Evolutionary conservation across 2,888 invertebrate genomes (phyloP).

Genomic region (Drosophila demipolita): DNA sequence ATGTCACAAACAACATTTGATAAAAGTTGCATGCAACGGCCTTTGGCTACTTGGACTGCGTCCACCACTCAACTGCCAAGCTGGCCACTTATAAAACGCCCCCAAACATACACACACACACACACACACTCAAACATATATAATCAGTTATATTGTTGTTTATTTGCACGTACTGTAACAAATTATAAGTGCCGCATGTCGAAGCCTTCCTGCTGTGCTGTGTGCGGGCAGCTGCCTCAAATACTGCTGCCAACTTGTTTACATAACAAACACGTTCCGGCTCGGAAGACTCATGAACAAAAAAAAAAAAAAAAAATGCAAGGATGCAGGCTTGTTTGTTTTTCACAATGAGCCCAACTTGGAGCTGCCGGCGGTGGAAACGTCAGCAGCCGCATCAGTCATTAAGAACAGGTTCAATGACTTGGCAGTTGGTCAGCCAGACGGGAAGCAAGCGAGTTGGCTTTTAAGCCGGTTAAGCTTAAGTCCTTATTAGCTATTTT

Average conservation of each 20-base stretch:
- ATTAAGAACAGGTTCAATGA: slow-evolving; percentile 54
- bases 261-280: slow-evolving; percentile 72
- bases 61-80: slow-evolving; percentile 33
- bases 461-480: neutral
- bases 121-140: slow-evolving; percentile 7
- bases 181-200: slow-evolving; percentile 76
- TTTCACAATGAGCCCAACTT: slow-evolving; percentile 51
- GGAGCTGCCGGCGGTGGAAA: slow-evolving; percentile 11
- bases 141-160: slow-evolving; percentile 55
- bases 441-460: slow-evolving; percentile 11
- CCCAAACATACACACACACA: slow-evolving; percentile 1
- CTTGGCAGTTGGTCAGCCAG: slow-evolving; percentile 44
- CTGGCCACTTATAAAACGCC: slow-evolving; percentile 18
- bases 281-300: slow-evolving; percentile 13
- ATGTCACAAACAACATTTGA: slow-evolving; percentile 75
- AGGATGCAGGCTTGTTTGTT: slow-evolving; percentile 30
- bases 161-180: slow-evolving; percentile 71
- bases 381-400: neutral
- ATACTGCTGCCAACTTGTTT: slow-evolving; percentile 67
- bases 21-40: slow-evolving; percentile 70
- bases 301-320: slow-evolving; percentile 4
- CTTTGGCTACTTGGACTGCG: slow-evolving; percentile 52
- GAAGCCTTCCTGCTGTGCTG: slow-evolving; percentile 62
- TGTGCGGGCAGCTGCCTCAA: slow-evolving; percentile 25
- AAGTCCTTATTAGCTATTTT: slow-evolving; percentile 20